phyloP scores from a whole-genome alignment of 1,140 invertebrate species.

The Diuraphis noxia region DNA sequence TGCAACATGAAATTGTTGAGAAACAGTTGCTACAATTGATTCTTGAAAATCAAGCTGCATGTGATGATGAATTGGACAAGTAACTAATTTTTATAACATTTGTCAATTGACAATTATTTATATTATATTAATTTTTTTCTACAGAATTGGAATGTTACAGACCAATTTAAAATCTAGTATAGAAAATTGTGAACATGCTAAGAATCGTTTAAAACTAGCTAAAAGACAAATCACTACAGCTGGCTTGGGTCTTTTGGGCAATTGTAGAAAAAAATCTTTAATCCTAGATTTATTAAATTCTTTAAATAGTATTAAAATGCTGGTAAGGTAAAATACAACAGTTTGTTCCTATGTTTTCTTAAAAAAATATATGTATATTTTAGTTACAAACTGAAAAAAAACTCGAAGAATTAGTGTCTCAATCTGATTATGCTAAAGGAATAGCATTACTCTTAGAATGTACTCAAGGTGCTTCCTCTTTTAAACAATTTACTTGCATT shows the following conservation, averaged over 20 bases:
- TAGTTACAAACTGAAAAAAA: conserved; percentile 81
- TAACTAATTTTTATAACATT: conserved; percentile 54
- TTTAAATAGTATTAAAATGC: conserved; percentile 78
- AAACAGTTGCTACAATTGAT: conserved; percentile 90
- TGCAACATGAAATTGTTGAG: conserved; percentile 83
- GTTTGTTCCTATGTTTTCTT: conserved; percentile 34
- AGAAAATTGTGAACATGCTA: conserved; percentile 73
- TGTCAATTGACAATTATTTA: neutral
- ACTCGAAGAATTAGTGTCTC: conserved; percentile 77
- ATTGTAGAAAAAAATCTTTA: conserved; percentile 82
- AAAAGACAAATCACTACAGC: conserved; percentile 81
- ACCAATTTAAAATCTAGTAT: conserved; percentile 73
- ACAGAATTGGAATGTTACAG: conserved; percentile 75
- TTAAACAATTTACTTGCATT: conserved; percentile 84
- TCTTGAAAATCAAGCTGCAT: conserved; percentile 82
- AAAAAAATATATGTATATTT: conserved; percentile 55
- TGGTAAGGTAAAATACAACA: conserved; percentile 64
- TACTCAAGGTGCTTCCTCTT: conserved; percentile 78
- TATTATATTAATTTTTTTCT: conserved; percentile 46
- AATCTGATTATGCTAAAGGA: conserved; percentile 86
- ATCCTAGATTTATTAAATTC: conserved; percentile 76
- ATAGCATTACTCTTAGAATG: conserved; percentile 87
- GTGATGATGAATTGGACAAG: conserved; percentile 78
- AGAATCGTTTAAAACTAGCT: conserved; percentile 73
- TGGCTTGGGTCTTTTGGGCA: conserved; percentile 83